Conservation (phyloP, 1,140 invertebrate genomes). For the Cylas formicarius region DNA sequence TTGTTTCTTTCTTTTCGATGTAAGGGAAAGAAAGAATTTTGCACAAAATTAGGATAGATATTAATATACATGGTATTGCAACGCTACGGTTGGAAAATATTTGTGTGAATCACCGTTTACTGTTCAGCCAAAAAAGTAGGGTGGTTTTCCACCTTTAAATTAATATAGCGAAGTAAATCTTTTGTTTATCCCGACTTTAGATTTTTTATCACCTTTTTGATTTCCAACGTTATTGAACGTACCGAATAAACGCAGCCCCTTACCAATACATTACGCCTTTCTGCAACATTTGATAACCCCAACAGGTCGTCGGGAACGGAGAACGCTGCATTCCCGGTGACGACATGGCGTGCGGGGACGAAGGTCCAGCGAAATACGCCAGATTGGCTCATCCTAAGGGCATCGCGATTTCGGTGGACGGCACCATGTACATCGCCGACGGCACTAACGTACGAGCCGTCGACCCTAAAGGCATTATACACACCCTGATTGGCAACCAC, state of each 20-base stretch:
- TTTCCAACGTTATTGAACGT: too few species aligned
- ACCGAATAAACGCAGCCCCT: neutral
- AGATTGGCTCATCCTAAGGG: constrained; percentile 95
- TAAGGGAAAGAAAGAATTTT: too few species aligned
- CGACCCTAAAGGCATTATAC: constrained; percentile 84
- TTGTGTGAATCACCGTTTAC: too few species aligned
- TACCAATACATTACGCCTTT: constrained; percentile 1
- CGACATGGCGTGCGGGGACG: constrained; percentile 83
- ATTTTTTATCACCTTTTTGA: too few species aligned
- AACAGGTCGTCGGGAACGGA: constrained; percentile 87
- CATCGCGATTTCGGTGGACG: constrained; percentile 83
- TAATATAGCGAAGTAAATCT: too few species aligned
- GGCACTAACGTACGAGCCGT: constrained; percentile 89
- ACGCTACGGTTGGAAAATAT: too few species aligned
- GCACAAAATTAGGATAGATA: too few species aligned
- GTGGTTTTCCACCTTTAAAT: too few species aligned
- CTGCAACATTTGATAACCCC: constrained; percentile 4
- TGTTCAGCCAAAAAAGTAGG: too few species aligned
- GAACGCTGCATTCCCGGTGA: constrained; percentile 93
- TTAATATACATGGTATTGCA: too few species aligned
- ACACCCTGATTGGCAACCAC: constrained; percentile 88
- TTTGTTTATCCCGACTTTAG: too few species aligned
- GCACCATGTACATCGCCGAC: constrained; percentile 90
- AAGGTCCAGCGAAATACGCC: constrained; percentile 79
- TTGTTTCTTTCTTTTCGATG: too few species aligned